phyloP scores from a whole-genome alignment of 53 echinoderm and acorn worm species.

The Arbacia lixula region DNA sequence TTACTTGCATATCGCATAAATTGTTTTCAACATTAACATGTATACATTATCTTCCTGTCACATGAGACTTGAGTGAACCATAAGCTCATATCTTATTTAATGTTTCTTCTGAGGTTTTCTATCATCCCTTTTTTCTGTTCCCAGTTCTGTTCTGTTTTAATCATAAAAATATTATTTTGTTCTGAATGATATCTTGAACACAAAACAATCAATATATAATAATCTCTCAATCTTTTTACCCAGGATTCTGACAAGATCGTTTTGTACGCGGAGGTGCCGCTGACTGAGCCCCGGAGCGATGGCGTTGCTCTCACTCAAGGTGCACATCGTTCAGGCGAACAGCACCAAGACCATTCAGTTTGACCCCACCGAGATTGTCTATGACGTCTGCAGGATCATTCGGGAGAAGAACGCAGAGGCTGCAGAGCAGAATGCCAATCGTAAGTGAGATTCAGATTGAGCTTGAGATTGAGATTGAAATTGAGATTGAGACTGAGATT shows the following conservation, averaged over 20 bases:
- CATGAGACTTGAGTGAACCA: too few relatives aligned
- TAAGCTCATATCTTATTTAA: too few relatives aligned
- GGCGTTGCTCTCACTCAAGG: slow-evolving; percentile 92
- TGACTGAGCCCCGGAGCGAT: slow-evolving; percentile 65
- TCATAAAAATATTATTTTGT: too few relatives aligned
- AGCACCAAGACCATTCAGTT: slow-evolving; percentile 98
- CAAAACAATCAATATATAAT: too few relatives aligned
- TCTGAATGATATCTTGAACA: too few relatives aligned
- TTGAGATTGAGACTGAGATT: too few relatives aligned
- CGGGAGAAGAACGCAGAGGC: slow-evolving; percentile 88
- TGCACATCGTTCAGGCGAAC: slow-evolving; percentile 90
- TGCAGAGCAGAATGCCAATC: slow-evolving; percentile 62
- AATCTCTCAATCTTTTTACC: not conserved
- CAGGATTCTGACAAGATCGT: not conserved
- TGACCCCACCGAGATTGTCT: slow-evolving; percentile 84
- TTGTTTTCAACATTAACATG: too few relatives aligned
- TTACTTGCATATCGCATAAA: too few relatives aligned
- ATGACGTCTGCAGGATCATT: slow-evolving; percentile 85
- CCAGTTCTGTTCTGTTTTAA: too few relatives aligned
- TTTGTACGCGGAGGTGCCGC: not conserved
- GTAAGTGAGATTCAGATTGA: slow-evolving; percentile 45
- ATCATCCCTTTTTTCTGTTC: too few relatives aligned
- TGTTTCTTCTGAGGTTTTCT: too few relatives aligned
- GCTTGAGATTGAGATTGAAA: not conserved
- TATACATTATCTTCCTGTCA: too few relatives aligned